Evolutionary conservation across 2,888 invertebrate genomes (phyloP).

Genomic region (Phanerotoma sp.): DNA sequence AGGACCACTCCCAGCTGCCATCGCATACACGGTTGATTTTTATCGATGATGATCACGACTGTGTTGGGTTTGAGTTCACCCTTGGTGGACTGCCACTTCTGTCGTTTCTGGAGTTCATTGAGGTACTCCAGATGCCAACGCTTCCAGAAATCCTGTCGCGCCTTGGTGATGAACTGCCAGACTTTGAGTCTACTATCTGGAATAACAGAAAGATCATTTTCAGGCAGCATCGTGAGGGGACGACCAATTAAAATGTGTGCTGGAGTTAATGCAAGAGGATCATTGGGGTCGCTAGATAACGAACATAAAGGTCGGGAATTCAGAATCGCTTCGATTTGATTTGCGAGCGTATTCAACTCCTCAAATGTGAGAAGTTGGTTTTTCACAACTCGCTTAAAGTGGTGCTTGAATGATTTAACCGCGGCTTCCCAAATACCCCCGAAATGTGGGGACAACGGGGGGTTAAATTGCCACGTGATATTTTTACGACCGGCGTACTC

Average conservation of each 20-base stretch:
- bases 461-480: too few relatives aligned
- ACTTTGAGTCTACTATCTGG: conserved; percentile 33
- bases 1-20: too few relatives aligned
- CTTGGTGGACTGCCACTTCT: conserved; percentile 34
- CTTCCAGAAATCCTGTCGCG: conserved; percentile 37
- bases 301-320: conserved; percentile 25
- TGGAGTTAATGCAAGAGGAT: conserved; percentile 28
- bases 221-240: too few relatives aligned
- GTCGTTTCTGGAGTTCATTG: conserved; percentile 36
- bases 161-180: conserved; percentile 33
- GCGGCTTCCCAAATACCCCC: conserved; percentile 31
- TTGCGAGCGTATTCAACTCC: conserved; percentile 18
- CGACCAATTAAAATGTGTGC: conserved; percentile 44
- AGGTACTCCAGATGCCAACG: conserved; percentile 37
- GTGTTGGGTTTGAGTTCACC: conserved; percentile 22
- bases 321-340: conserved; percentile 24
- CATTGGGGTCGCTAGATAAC: conserved; percentile 26
- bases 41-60: conserved; percentile 38
- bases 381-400: conserved; percentile 21
- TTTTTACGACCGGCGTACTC: conserved; percentile 3
- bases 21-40: conserved; percentile 32
- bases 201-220: conserved; percentile 23
- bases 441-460: conserved; percentile 25
- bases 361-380: conserved; percentile 20
- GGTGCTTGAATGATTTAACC: conserved; percentile 28